Evolutionary conservation across 2,888 invertebrate genomes (phyloP), one percentile per base, ranked within the genome.

Genomic region (Teleogryllus oceanicus): DNA sequence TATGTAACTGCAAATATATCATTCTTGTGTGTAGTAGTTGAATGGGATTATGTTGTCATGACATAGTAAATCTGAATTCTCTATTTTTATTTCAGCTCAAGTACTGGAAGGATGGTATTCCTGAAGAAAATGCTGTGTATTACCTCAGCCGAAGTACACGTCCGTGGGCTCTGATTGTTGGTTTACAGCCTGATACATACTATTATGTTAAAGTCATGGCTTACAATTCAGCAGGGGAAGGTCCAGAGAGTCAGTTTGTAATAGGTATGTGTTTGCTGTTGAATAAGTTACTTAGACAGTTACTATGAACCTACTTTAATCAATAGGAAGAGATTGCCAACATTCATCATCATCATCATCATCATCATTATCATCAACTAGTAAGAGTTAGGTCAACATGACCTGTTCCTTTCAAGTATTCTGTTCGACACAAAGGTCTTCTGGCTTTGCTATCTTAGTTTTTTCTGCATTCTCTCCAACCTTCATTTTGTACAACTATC

Each of bases 141-240:
- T 96, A 93, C 86, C 88, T 97, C 80, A 96, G 96, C 13, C 91
- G 96, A 82, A 94, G 94, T 2, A 94, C 93, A 2, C 90, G 92
- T 79, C 92, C 94, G 79, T 94, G 94, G 93, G 96, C 97, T 0
- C 89, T 97, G 2, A 95, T 99, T 85, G 97, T 98, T 16, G 98
- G 98, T 83, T 89, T 99, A 78, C 93, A 95, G 84, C 96, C 97
- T 0, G 94, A 98, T 86, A 96, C 95, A 0, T 95, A 96, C 86
- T 99, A 99, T 88, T 94, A 90, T 85, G 96, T 98, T 0, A 96
- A 96, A 89, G 94, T 96, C 2, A 97, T 98, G 96, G 97, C 96
- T 0, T 98, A 96, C 85, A 98, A 98, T 88, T 92, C 94, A 0
- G 98, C 98, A 5, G 98, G 98, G 2, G 97, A 97, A 87, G 98